Percentiles rank a stretch among this genome's conserved stretches.
These are phyloP conservation scores for Herpetotheres cachinnans DNA, from an alignment of 2,113 vertebrate genomes.

Conservation along the genomic window DNA sequence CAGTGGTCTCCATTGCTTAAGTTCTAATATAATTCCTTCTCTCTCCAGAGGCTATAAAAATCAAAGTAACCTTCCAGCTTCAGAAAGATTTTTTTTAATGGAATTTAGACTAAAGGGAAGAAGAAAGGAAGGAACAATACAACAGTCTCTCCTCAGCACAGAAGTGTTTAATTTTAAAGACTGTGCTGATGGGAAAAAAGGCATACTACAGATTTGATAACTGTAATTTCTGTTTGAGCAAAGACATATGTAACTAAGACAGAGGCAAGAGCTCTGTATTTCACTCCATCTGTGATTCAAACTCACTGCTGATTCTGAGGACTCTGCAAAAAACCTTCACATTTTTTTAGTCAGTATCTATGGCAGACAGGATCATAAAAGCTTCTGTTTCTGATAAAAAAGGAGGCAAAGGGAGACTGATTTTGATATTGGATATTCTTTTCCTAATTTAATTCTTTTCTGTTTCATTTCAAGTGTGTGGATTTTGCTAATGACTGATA, in stretches of 20 bases:
- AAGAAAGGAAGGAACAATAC: not conserved
- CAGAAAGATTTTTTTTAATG: not conserved
- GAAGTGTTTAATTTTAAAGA: not conserved
- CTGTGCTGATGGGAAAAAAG: not conserved
- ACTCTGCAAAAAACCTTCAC: not conserved
- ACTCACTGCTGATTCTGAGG: not conserved
- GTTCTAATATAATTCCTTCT: not conserved
- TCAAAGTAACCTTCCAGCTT: not conserved
- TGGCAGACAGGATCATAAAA: not conserved
- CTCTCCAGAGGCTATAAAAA: not conserved
- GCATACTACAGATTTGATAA: not conserved
- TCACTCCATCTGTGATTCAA: slow-evolving; percentile 42
- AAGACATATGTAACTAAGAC: slow-evolving; percentile 38
- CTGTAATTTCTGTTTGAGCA: slow-evolving; percentile 22
- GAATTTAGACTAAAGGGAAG: not conserved
- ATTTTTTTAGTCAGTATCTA: not conserved
- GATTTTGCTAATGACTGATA: not conserved
- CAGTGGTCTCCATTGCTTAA: not conserved
- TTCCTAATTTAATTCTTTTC: not conserved
- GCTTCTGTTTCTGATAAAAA: not conserved
- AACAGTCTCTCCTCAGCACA: not conserved
- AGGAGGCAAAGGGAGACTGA: not conserved
- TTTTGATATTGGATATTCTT: not conserved
- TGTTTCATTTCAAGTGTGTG: not conserved
- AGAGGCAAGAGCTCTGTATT: slow-evolving; percentile 25